phyloP scores from a whole-genome alignment of 2,113 vertebrate genomes.

The Okapia johnstoni region DNA sequence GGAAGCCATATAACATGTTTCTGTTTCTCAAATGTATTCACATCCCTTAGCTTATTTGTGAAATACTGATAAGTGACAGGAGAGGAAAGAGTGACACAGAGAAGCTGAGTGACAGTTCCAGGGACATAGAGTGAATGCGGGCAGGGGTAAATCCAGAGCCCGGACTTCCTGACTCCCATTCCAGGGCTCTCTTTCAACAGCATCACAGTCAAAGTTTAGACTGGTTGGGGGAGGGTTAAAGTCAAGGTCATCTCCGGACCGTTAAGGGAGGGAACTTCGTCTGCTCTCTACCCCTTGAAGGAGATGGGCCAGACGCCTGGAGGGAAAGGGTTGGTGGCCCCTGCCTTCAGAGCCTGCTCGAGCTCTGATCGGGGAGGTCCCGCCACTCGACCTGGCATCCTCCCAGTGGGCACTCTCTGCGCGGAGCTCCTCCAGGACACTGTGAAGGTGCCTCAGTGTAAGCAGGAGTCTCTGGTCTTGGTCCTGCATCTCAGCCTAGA shows the following conservation, averaged over 20 bases:
- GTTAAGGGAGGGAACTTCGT: constrained; percentile 83
- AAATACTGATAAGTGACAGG: background rate
- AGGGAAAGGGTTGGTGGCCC: background rate
- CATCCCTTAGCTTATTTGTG: background rate
- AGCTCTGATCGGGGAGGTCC: constrained; percentile 58
- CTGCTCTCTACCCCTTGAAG: constrained; percentile 64
- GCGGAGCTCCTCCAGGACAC: constrained; percentile 85
- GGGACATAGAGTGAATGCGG: background rate
- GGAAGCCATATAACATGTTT: background rate
- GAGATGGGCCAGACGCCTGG: background rate
- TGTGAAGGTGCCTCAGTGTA: constrained; percentile 85
- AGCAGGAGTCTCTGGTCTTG: constrained; percentile 88
- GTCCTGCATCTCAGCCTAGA: constrained; percentile 88
- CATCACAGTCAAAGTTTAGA: background rate
- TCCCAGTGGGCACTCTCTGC: constrained; percentile 29
- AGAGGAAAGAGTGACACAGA: background rate
- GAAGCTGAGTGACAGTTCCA: background rate
- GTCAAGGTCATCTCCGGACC: background rate
- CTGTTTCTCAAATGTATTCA: background rate
- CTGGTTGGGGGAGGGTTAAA: background rate
- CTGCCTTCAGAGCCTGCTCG: constrained; percentile 78
- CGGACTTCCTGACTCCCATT: background rate
- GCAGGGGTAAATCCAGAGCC: background rate
- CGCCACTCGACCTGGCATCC: constrained; percentile 49
- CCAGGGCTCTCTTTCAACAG: background rate